Percentiles rank a stretch among this genome's conserved stretches.
These are phyloP conservation scores for Gymnocephalus cernua DNA, from an alignment of 2,113 vertebrate species.

Conservation along the genomic window DNA sequence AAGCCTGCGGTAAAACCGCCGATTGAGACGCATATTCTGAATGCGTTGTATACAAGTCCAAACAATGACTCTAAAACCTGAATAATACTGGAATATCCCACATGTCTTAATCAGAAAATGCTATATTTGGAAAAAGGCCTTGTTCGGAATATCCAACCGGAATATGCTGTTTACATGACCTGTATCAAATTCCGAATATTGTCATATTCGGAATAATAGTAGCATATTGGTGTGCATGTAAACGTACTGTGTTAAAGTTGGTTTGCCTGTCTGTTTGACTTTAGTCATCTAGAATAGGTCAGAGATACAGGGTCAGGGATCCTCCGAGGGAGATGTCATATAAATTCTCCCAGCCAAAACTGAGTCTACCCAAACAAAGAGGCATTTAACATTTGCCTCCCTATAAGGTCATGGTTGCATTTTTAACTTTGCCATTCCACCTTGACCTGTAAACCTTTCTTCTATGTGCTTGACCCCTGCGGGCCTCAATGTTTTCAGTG, in stretches of 20 bases:
- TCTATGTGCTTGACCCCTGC: background rate
- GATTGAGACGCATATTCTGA: too few species aligned
- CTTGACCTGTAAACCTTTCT: background rate
- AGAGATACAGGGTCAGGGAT: background rate
- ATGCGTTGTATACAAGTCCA: too few species aligned
- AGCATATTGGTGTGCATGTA: too few species aligned
- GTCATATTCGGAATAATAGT: too few species aligned
- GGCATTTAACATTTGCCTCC: constrained; percentile 6
- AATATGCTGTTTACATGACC: too few species aligned
- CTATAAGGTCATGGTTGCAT: background rate
- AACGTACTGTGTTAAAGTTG: background rate
- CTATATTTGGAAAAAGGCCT: too few species aligned
- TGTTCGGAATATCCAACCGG: too few species aligned
- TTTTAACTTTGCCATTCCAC: background rate
- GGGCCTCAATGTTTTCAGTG: background rate
- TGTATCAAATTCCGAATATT: too few species aligned
- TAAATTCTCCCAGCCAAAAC: background rate
- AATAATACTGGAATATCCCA: too few species aligned
- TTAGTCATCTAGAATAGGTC: background rate
- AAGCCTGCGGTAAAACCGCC: too few species aligned
- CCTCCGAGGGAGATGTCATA: background rate
- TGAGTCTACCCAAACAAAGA: background rate
- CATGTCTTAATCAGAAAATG: too few species aligned
- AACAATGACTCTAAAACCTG: too few species aligned
- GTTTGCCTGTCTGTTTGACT: background rate